Evolutionary conservation across 2,797 vertebrate species (phyloP).

Genomic region (Pteronotus mesoamericanus): DNA sequence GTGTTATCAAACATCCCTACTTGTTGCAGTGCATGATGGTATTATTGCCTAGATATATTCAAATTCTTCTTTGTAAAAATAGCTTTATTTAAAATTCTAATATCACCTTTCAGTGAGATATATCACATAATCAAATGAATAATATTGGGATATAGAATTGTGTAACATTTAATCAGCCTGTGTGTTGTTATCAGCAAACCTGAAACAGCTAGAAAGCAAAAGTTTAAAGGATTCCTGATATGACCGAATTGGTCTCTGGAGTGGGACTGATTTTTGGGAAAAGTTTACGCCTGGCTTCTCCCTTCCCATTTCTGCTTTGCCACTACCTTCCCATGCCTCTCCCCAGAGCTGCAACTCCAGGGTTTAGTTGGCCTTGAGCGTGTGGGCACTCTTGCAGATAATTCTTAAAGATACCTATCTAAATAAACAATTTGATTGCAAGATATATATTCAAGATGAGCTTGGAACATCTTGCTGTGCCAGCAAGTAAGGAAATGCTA

Average conservation of each 20-base stretch:
- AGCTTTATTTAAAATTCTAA: slow-evolving; percentile 42
- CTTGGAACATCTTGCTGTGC: background rate
- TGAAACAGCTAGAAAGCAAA: slow-evolving; percentile 16
- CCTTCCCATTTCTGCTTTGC: background rate
- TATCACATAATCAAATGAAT: slow-evolving; percentile 38
- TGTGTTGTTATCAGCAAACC: slow-evolving; percentile 6
- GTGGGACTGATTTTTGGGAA: background rate
- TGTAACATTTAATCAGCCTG: slow-evolving; percentile 32
- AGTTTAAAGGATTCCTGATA: slow-evolving; percentile 7
- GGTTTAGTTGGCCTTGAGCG: background rate
- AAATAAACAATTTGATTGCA: background rate
- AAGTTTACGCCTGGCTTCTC: background rate
- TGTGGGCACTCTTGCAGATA: background rate
- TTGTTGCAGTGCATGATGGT: background rate
- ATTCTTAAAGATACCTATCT: background rate
- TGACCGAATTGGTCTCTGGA: background rate
- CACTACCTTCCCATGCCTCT: background rate
- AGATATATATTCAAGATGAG: background rate
- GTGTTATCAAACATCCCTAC: slow-evolving; percentile 40
- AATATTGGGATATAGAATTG: background rate
- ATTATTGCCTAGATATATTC: slow-evolving; percentile 22
- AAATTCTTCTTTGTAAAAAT: slow-evolving; percentile 28
- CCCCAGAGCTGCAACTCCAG: background rate
- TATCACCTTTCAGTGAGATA: background rate
- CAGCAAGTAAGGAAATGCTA: background rate